Base-by-base conservation (phyloP, 2,888 invertebrate species). In the Tryphoninae sp. region DNA sequence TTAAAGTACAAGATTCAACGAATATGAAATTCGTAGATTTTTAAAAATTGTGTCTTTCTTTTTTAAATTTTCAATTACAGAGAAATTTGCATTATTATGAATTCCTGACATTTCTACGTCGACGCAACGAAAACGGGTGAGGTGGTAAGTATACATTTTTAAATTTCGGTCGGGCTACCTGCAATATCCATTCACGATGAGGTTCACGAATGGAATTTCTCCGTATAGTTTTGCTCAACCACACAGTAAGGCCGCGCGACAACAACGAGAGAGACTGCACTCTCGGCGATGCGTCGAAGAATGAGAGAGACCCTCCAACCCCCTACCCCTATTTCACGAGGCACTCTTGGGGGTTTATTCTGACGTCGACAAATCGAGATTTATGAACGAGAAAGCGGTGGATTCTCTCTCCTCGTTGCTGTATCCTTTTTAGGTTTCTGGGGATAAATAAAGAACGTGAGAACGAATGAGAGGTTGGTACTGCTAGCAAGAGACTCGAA, bases 301-400 rank as follows among this genome's bases (percentile, higher is more conserved):
- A 72, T 61, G 59, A 33, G 49, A 40, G 22, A 22, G 23, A 26
- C 45, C 59, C 59, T 55, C 8, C 40, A 13, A 13, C 11, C 51
- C 22, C 53, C 26, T 23, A 16, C 40, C 13, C 22, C 6, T 58
- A 33, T 42, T 33, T 51, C 51, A 19, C 19, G 9, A 40, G 23
- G 19, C 58, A 45, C 74, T 55, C 74, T 81, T 59, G 59, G 65
- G 58, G 61, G 65, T 75, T 51, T 51, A 74, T 81, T 78, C 51
- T 53, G 87, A 86, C 74, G 68, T 85, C 81, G 88, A 87, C 87
- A 88, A 89, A 89, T 89, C 84, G 84, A 87, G 88, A 89, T 89
- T 89, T 89, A 89, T 86, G 88, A 87, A 64, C 68, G 83, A 16
- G 84, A 85, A 86, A 87, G 84, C 84, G 78, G 78, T 73, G 77